A percentile compares a stretch with the other conserved stretches of the same genome.
Evolutionary conservation across 2,888 invertebrate genomes (phyloP).

Genomic region (Pecten maximus): DNA sequence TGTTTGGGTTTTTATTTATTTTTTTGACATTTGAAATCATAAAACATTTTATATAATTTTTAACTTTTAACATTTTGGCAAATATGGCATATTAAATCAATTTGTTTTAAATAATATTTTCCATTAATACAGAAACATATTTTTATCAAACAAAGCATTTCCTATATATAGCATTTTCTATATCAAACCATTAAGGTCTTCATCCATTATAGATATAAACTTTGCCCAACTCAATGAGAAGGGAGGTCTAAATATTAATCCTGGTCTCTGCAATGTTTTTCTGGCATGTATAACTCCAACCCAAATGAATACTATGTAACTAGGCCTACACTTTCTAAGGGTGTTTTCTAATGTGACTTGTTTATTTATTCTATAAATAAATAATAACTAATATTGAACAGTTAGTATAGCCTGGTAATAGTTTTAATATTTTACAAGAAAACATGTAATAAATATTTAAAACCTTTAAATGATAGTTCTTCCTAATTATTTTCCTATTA

Average conservation of each 20-base stretch:
- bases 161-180: background rate
- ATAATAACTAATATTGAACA: background rate
- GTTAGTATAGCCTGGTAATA: background rate
- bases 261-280: background rate
- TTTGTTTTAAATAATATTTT: background rate
- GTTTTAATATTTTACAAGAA: background rate
- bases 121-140: background rate
- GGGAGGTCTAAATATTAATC: conserved; percentile 4
- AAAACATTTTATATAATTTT: background rate
- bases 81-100: background rate
- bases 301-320: background rate
- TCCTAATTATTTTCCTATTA: background rate
- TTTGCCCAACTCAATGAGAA: background rate
- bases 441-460: background rate
- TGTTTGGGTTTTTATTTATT: background rate
- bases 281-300: background rate
- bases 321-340: background rate
- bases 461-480: background rate
- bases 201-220: background rate
- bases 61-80: background rate
- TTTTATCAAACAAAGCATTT: background rate
- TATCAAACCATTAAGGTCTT: background rate
- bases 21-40: background rate
- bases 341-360: background rate
- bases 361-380: background rate